These are phyloP conservation scores for Threskiornis aethiopicus DNA, from an alignment of 2,797 vertebrate species.

Conservation along the genomic window DNA sequence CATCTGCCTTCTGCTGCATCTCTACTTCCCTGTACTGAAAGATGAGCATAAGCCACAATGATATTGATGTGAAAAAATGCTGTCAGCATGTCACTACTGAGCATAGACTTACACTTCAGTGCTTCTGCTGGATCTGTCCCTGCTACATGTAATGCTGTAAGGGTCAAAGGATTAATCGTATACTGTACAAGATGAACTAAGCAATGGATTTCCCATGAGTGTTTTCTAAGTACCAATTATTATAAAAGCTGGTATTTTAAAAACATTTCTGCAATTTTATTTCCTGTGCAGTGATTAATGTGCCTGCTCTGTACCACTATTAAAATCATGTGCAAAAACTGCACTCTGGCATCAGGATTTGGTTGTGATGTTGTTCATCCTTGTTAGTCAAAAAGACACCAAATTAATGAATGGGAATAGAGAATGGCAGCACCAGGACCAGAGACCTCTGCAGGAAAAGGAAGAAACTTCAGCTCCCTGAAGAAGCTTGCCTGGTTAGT, in stretches of 20 bases:
- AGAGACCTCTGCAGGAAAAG: neutral
- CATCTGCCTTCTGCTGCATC: neutral
- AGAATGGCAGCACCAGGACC: neutral
- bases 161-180: neutral
- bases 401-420: neutral
- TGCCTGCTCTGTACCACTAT: neutral
- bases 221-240: neutral
- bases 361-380: neutral
- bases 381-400: neutral
- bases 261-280: neutral
- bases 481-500: neutral
- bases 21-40: neutral
- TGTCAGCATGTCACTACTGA: neutral
- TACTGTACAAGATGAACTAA: neutral
- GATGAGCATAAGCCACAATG: neutral
- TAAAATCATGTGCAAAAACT: neutral
- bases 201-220: neutral
- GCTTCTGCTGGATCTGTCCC: neutral
- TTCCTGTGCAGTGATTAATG: neutral
- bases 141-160: neutral
- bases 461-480: neutral
- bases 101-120: neutral
- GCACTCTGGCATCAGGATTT: neutral
- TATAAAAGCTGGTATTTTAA: neutral
- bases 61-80: neutral